These are phyloP conservation scores for Rhegmatorhina hoffmannsi DNA, from an alignment of 2,113 vertebrate species.

Conservation along the genomic window DNA sequence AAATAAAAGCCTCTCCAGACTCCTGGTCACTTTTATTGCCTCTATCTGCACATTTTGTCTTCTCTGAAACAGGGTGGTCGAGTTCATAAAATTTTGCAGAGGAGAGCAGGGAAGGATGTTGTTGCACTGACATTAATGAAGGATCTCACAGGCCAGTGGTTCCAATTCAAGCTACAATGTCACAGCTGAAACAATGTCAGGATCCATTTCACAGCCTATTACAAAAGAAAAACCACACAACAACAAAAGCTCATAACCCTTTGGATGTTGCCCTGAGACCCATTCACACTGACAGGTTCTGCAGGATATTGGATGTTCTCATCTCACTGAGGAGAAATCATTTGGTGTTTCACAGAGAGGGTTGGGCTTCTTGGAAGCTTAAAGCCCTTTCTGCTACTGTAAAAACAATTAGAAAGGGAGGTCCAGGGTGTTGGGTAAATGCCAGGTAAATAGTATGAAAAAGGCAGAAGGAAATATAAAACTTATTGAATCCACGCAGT, in stretches of 20 bases:
- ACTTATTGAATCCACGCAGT: neutral
- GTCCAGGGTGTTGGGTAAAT: neutral
- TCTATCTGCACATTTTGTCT: neutral
- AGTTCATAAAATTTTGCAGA: slow-evolving; percentile 9
- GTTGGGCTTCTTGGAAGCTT: neutral
- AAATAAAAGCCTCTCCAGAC: neutral
- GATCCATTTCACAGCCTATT: slow-evolving; percentile 47
- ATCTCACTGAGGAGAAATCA: slow-evolving; percentile 16
- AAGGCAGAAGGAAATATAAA: neutral
- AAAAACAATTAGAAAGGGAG: neutral
- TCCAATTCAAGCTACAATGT: slow-evolving; percentile 15
- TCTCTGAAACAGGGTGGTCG: neutral
- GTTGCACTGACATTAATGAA: slow-evolving; percentile 11
- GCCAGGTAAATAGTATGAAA: neutral
- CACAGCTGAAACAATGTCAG: slow-evolving; percentile 53
- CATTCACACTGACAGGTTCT: slow-evolving; percentile 8
- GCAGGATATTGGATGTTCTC: slow-evolving; percentile 48
- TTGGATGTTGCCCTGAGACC: slow-evolving; percentile 1
- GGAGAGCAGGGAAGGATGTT: neutral
- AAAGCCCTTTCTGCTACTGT: neutral
- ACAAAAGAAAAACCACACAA: slow-evolving; percentile 9
- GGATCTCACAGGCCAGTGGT: slow-evolving; percentile 29
- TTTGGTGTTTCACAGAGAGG: neutral
- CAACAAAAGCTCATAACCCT: slow-evolving; percentile 30
- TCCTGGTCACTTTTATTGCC: slow-evolving; percentile 20